Conservation (phyloP, 2,888 invertebrate genomes). For the Scaptodrosophila latifasciaeformis region DNA sequence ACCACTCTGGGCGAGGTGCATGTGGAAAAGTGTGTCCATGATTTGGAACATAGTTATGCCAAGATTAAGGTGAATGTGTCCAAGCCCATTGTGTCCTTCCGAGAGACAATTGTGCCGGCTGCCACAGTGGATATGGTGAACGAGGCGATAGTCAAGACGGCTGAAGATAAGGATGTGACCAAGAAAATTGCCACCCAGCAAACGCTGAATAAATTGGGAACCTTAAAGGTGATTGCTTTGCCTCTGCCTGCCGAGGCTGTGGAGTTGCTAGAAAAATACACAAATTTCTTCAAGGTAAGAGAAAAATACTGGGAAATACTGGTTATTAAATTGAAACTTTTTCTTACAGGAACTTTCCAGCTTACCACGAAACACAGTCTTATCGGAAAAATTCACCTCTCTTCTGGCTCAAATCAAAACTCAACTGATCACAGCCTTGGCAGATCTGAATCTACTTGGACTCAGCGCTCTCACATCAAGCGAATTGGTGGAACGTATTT, state of each 20-base stretch:
- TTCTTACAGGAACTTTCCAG: constrained; percentile 54
- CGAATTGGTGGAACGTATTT: constrained; percentile 81
- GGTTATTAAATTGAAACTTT: neutral
- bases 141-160: constrained; percentile 84
- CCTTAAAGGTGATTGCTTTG: constrained; percentile 84
- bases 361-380: constrained; percentile 48
- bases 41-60: constrained; percentile 88
- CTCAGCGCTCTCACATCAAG: constrained; percentile 76
- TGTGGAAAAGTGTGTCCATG: constrained; percentile 95
- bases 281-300: constrained; percentile 81
- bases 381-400: constrained; percentile 66
- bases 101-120: constrained; percentile 91
- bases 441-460: constrained; percentile 76
- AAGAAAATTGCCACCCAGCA: constrained; percentile 78
- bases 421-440: constrained; percentile 79
- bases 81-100: constrained; percentile 95
- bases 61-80: constrained; percentile 92
- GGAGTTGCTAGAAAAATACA: constrained; percentile 82
- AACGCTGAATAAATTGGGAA: constrained; percentile 84
- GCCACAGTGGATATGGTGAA: constrained; percentile 90
- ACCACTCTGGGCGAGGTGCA: constrained; percentile 98
- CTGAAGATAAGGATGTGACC: constrained; percentile 74
- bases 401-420: constrained; percentile 72
- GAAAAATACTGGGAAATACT: neutral
- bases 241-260: constrained; percentile 85